Evolutionary conservation across 2,888 invertebrate species (phyloP).

Genomic region (Drosophila limbata): DNA sequence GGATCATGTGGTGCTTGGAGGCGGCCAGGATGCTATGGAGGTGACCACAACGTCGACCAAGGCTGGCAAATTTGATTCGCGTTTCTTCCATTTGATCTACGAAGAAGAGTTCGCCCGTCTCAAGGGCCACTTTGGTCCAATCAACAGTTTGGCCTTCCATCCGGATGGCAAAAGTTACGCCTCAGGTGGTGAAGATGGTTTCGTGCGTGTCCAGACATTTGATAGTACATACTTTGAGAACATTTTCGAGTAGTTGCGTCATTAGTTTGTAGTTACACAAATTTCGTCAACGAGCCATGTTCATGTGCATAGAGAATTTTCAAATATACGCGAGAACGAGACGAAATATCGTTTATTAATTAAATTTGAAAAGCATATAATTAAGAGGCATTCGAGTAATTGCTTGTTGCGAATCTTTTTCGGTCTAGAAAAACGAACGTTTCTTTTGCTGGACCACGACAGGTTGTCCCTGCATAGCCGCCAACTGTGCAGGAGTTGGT

Average conservation of each 20-base stretch:
- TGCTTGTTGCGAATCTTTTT: background rate
- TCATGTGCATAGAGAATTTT: slow-evolving; percentile 69
- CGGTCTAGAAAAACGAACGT: slow-evolving; percentile 75
- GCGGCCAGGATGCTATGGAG: slow-evolving; percentile 99
- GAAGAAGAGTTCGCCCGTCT: slow-evolving; percentile 98
- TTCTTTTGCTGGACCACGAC: slow-evolving; percentile 80
- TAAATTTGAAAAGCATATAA: slow-evolving; percentile 44
- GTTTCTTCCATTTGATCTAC: slow-evolving; percentile 97
- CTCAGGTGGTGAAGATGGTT: slow-evolving; percentile 99
- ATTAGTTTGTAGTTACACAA: slow-evolving; percentile 52
- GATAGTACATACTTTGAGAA: slow-evolving; percentile 97
- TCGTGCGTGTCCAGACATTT: slow-evolving; percentile 97
- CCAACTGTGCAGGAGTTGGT: slow-evolving; percentile 84
- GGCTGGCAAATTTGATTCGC: slow-evolving; percentile 98
- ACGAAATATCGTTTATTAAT: slow-evolving; percentile 72
- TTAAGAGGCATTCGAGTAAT: slow-evolving; percentile 53
- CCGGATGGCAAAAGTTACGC: slow-evolving; percentile 98
- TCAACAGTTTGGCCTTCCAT: slow-evolving; percentile 99
- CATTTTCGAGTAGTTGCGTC: slow-evolving; percentile 75
- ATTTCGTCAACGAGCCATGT: slow-evolving; percentile 59
- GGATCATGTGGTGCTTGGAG: slow-evolving; percentile 98
- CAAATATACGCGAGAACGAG: slow-evolving; percentile 81
- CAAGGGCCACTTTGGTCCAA: slow-evolving; percentile 99
- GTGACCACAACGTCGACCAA: slow-evolving; percentile 97
- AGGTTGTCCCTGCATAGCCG: slow-evolving; percentile 84